phyloP scores from a whole-genome alignment of 2,113 vertebrate species.

The human region DNA sequence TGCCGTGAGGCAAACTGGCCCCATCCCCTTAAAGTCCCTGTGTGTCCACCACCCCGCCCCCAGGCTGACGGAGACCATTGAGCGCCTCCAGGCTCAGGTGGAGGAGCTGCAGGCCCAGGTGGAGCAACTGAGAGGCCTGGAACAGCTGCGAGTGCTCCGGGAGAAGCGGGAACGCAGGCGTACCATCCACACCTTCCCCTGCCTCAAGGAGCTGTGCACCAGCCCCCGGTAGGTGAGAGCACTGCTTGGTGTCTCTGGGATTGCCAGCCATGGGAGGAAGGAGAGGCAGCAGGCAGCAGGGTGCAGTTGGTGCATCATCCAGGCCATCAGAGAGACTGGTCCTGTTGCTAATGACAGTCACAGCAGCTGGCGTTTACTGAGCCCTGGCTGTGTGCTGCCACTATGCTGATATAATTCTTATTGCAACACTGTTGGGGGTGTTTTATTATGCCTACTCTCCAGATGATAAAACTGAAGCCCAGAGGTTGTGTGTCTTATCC shows the following conservation, averaged over 20 bases:
- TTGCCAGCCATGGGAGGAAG: background rate
- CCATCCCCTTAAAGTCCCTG: background rate
- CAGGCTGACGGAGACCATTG: slow-evolving; percentile 94
- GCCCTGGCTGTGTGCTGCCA: accelerated
- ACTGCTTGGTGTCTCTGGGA: accelerated
- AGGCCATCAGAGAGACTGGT: background rate
- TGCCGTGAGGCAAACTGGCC: background rate
- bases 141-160: slow-evolving; percentile 91
- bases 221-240: slow-evolving; percentile 87
- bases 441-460: background rate
- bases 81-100: slow-evolving; percentile 94
- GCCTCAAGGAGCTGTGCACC: slow-evolving; percentile 94
- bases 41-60: background rate
- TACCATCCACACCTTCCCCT: slow-evolving; percentile 97
- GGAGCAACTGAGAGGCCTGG: slow-evolving; percentile 92
- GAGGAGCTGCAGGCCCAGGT: slow-evolving; percentile 93
- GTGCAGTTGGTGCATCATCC: background rate
- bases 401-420: background rate
- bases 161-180: slow-evolving; percentile 94
- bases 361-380: background rate
- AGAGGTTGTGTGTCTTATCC: background rate
- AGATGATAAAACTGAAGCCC: background rate
- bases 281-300: background rate
- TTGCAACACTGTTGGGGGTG: accelerated
- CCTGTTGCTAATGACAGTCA: background rate